These are phyloP conservation scores for Bathynomus jamesi DNA, from an alignment of 1,140 invertebrate genomes.

Conservation along the genomic window DNA sequence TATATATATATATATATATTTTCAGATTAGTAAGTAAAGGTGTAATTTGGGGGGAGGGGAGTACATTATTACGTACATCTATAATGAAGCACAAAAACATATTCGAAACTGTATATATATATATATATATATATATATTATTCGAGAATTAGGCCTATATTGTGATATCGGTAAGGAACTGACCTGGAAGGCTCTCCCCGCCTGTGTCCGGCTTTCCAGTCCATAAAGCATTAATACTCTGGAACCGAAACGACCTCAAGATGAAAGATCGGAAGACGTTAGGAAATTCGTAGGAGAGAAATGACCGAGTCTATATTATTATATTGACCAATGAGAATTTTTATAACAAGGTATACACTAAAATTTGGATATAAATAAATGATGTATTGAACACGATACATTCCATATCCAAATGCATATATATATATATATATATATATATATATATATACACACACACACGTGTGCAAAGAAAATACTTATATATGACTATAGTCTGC, in stretches of 20 bases:
- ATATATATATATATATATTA: no score
- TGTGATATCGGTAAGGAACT: not conserved
- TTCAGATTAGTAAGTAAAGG: constrained; percentile 3
- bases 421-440: not conserved
- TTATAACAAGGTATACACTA: not conserved
- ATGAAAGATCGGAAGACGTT: not conserved
- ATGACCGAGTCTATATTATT: not conserved
- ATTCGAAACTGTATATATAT: no score
- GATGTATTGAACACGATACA: not conserved
- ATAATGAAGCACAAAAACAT: not conserved
- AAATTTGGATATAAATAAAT: not conserved
- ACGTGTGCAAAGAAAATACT: no score
- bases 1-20: constrained; percentile 12
- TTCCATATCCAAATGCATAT: not conserved
- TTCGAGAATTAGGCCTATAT: not conserved
- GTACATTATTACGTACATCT: not conserved
- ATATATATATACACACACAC: not conserved
- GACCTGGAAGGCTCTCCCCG: not conserved
- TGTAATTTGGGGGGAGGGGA: not conserved
- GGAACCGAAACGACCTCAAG: constrained; percentile 22
- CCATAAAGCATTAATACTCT: constrained; percentile 28
- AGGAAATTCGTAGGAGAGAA: not conserved
- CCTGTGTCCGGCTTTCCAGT: constrained; percentile 16
- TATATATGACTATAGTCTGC: no score
- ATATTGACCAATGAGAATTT: not conserved